phyloP scores from a whole-genome alignment of 2,113 vertebrate species.

The Clarias magur region DNA sequence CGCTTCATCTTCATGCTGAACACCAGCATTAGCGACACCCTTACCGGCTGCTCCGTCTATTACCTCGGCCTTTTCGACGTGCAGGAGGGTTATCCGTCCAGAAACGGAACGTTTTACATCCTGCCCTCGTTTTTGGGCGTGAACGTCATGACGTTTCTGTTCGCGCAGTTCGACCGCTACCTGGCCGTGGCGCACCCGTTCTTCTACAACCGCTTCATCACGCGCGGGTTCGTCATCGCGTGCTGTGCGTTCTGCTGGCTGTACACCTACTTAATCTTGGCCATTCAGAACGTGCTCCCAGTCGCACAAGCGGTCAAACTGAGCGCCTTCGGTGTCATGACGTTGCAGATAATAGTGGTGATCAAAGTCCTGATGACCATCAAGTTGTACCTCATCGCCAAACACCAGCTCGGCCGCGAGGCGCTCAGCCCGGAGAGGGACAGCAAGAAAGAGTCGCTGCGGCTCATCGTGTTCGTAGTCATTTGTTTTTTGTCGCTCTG shows the following conservation, averaged over 20 bases:
- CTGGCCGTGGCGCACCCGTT: constrained; percentile 73
- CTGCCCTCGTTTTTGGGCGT: constrained; percentile 75
- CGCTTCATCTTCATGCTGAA: constrained; percentile 78
- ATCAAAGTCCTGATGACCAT: constrained; percentile 73
- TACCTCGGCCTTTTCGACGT: constrained; percentile 79
- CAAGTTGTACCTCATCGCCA: constrained; percentile 73
- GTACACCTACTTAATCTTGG: constrained; percentile 70
- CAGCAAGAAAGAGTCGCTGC: constrained; percentile 72
- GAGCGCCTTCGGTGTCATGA: constrained; percentile 71
- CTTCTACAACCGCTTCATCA: constrained; percentile 70
- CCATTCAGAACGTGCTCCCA: constrained; percentile 68
- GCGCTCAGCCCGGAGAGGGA: constrained; percentile 65
- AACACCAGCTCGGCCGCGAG: constrained; percentile 68
- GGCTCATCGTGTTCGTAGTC: constrained; percentile 74
- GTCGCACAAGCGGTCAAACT: constrained; percentile 69
- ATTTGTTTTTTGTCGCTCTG: constrained; percentile 73
- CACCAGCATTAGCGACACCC: constrained; percentile 76
- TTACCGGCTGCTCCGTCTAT: constrained; percentile 74
- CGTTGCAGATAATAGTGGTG: constrained; percentile 69
- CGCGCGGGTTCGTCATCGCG: constrained; percentile 56
- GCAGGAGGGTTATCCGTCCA: constrained; percentile 74
- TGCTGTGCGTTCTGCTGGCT: constrained; percentile 71
- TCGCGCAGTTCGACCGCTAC: constrained; percentile 77
- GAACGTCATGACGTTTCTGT: constrained; percentile 75
- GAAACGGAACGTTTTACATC: constrained; percentile 73